phyloP scores from a whole-genome alignment of 2,888 invertebrate species.

The Tetragonula carbonaria region DNA sequence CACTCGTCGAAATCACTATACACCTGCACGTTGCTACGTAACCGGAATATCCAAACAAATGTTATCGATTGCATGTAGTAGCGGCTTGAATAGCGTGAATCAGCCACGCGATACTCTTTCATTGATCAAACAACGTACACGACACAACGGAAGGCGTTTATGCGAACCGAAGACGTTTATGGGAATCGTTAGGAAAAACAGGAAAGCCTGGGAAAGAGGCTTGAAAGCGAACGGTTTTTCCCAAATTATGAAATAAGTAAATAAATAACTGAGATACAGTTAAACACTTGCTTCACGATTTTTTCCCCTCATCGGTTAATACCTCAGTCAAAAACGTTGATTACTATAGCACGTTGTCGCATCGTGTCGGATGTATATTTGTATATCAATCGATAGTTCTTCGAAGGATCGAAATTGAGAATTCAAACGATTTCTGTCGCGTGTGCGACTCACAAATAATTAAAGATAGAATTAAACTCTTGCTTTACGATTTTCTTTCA shows the following conservation, averaged over 20 bases:
- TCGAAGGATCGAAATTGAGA: too few relatives aligned
- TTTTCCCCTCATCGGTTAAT: too few relatives aligned
- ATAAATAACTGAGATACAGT: background rate
- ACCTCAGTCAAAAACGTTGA: too few relatives aligned
- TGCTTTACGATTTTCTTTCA: too few relatives aligned
- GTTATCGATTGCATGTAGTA: constrained; percentile 75
- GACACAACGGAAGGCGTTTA: constrained; percentile 46
- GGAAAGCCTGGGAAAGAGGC: too few relatives aligned
- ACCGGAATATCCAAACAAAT: constrained; percentile 79
- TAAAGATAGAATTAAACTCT: too few relatives aligned
- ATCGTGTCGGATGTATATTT: too few relatives aligned
- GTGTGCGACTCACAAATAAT: too few relatives aligned
- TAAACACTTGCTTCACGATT: too few relatives aligned
- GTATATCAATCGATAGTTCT: too few relatives aligned
- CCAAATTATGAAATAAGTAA: background rate
- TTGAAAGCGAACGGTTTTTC: background rate
- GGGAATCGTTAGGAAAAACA: background rate
- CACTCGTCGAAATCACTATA: constrained; percentile 38
- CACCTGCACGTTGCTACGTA: constrained; percentile 75
- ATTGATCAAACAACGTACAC: constrained; percentile 75
- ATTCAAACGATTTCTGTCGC: too few relatives aligned
- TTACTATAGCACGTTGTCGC: too few relatives aligned
- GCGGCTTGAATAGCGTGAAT: constrained; percentile 45
- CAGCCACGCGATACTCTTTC: constrained; percentile 62
- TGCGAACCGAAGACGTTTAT: background rate